Percentiles rank a stretch among this genome's conserved stretches.
These are phyloP conservation scores for Cossypha heuglini DNA, from an alignment of 2,797 vertebrate genomes.

Conservation along the genomic window DNA sequence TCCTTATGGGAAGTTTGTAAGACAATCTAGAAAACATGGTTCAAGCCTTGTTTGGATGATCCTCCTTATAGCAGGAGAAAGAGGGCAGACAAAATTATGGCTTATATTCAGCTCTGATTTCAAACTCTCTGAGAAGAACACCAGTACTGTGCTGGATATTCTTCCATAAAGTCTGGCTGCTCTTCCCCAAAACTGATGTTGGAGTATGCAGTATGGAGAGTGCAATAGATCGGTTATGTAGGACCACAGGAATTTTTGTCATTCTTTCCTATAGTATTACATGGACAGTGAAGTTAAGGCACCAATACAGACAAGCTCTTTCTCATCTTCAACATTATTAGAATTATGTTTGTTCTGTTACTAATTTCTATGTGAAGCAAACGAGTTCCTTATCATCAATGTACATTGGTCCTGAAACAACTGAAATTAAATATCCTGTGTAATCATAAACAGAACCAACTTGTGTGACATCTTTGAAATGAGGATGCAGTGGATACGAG, in stretches of 20 bases:
- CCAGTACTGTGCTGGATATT: not conserved
- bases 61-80: not conserved
- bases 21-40: not conserved
- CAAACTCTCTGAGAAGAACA: not conserved
- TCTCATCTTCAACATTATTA: not conserved
- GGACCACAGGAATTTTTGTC: not conserved
- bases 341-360: not conserved
- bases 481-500: not conserved
- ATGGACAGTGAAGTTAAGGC: not conserved
- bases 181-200: not conserved
- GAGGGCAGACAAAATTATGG: not conserved
- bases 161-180: not conserved
- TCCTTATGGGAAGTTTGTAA: not conserved
- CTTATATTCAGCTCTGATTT: not conserved
- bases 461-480: rapidly evolving
- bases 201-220: not conserved
- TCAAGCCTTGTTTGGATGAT: not conserved
- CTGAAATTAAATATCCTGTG: not conserved
- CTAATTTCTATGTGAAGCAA: not conserved
- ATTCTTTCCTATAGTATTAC: not conserved
- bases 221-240: rapidly evolving
- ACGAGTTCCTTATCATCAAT: not conserved
- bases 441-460: not conserved
- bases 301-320: rapidly evolving
- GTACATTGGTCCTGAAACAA: not conserved